Evolutionary conservation across 2,797 vertebrate species (phyloP).

Genomic region (Ceryle rudis): DNA sequence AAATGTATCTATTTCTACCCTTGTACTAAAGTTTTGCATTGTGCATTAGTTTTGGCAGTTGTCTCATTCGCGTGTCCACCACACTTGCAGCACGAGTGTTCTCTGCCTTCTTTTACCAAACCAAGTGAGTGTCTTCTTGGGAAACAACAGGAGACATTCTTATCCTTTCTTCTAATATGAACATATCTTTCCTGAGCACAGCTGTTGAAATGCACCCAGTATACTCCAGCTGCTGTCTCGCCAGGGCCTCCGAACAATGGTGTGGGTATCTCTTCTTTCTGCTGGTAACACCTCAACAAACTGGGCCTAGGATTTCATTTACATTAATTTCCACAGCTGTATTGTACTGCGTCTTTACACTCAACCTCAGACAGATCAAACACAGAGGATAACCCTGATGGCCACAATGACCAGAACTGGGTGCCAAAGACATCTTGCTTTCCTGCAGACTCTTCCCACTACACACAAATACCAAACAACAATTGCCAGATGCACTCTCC

Average conservation of each 20-base stretch:
- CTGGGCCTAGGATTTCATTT: background rate
- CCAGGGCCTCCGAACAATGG: background rate
- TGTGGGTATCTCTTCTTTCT: background rate
- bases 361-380: background rate
- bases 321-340: background rate
- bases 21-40: background rate
- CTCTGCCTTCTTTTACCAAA: background rate
- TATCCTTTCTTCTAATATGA: background rate
- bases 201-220: background rate
- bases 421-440: background rate
- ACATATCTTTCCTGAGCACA: background rate
- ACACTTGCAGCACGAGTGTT: background rate
- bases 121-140: background rate
- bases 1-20: background rate
- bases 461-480: background rate
- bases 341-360: background rate
- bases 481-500: background rate
- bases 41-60: background rate
- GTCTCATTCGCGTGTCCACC: rapidly evolving
- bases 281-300: background rate
- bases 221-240: background rate
- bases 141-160: background rate
- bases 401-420: background rate
- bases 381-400: rapidly evolving
- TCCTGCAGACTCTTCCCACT: background rate